These are phyloP conservation scores for Osmerus mordax DNA, from an alignment of 2,113 vertebrate genomes.

Conservation along the genomic window DNA sequence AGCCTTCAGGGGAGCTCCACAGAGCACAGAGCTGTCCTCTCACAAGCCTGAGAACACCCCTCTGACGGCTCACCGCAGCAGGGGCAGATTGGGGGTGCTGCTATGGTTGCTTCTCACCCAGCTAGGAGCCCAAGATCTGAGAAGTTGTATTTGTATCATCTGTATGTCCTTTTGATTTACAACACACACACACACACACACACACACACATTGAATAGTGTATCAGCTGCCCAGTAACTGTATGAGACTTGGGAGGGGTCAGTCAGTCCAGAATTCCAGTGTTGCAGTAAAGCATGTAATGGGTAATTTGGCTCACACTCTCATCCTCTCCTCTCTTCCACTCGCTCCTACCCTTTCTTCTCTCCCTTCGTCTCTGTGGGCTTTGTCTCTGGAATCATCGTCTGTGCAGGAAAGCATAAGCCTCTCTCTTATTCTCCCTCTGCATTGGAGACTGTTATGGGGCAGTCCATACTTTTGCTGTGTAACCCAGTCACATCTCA, in stretches of 20 bases:
- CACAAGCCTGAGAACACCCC: not conserved
- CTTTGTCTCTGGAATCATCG: not conserved
- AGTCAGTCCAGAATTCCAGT: conserved; percentile 57
- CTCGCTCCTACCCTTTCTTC: not conserved
- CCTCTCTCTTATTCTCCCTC: not conserved
- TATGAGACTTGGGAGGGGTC: conserved; percentile 33
- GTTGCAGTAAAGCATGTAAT: conserved; percentile 65
- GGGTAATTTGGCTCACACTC: conserved; percentile 48
- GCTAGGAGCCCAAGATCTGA: not conserved
- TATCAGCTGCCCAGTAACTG: not conserved
- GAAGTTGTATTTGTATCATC: not conserved
- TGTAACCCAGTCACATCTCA: no score
- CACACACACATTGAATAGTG: not conserved
- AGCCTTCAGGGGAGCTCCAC: not conserved
- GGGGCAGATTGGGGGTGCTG: not conserved
- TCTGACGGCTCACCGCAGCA: not conserved
- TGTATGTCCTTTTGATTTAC: not conserved
- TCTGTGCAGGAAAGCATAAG: not conserved
- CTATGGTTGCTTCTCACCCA: not conserved
- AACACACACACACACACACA: not conserved
- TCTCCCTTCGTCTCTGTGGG: not conserved
- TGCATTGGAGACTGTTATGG: not conserved
- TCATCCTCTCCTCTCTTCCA: conserved; percentile 1
- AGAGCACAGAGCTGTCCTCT: conserved; percentile 9
- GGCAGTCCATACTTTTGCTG: no score